A percentile compares a stretch with the other conserved stretches of the same genome.
Conservation (phyloP, 1,140 invertebrate species). For the Drosophila malerkotliana region DNA sequence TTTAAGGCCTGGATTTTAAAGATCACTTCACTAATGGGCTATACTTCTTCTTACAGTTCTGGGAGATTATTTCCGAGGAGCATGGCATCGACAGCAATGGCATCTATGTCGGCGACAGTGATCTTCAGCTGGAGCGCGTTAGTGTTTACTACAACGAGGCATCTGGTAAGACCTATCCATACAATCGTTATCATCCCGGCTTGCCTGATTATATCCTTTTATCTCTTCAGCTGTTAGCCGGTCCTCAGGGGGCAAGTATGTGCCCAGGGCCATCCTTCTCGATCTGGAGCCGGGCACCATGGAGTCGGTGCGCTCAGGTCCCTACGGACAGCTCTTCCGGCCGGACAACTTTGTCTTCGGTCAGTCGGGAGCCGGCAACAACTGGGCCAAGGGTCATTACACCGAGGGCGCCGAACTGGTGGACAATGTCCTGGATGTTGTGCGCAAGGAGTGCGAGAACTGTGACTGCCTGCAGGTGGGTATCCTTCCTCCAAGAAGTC, state of each 20-base stretch:
- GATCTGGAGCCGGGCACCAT: slow-evolving; percentile 91
- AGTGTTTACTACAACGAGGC: slow-evolving; percentile 97
- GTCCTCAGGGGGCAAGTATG: slow-evolving; percentile 88
- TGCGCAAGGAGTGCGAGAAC: slow-evolving; percentile 90
- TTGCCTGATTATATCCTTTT: slow-evolving; percentile 7
- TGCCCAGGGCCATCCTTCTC: slow-evolving; percentile 90
- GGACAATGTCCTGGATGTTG: slow-evolving; percentile 91
- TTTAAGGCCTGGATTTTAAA: not conserved
- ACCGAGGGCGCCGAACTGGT: slow-evolving; percentile 91
- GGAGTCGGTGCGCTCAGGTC: slow-evolving; percentile 89
- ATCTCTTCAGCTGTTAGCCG: slow-evolving; percentile 69
- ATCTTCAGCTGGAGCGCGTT: slow-evolving; percentile 93
- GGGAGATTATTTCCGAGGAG: slow-evolving; percentile 97
- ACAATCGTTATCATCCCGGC: not conserved
- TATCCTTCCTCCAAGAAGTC: not conserved
- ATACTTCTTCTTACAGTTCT: slow-evolving; percentile 89
- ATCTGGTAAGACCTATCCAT: slow-evolving; percentile 85
- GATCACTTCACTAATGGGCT: not conserved
- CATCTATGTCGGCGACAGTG: slow-evolving; percentile 92
- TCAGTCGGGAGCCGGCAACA: slow-evolving; percentile 85
- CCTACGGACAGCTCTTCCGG: slow-evolving; percentile 89
- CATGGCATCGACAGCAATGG: slow-evolving; percentile 94
- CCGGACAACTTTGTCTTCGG: slow-evolving; percentile 91
- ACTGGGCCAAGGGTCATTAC: slow-evolving; percentile 90
- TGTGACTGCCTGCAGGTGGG: slow-evolving; percentile 88